A percentile compares a stretch with the other conserved stretches of the same genome.
phyloP scores from a whole-genome alignment of 2,888 invertebrate genomes.

The Cephus pygmeus region DNA sequence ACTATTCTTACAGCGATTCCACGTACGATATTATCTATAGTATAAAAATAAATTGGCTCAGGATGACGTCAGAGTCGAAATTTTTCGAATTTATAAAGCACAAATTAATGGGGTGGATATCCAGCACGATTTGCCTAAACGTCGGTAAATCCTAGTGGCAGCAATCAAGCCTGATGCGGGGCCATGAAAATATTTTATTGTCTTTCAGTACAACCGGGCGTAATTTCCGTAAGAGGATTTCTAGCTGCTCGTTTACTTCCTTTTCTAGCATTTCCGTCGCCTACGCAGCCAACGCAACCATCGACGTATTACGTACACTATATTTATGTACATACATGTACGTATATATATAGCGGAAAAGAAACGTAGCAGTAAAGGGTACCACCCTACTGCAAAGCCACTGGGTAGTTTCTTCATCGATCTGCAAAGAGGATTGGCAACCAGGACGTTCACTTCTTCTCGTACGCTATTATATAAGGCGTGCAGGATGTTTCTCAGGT shows the following conservation, averaged over 20 bases:
- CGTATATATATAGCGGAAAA: not conserved
- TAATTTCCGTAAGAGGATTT: conserved; percentile 30
- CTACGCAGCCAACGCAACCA: not conserved
- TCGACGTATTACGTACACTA: not conserved
- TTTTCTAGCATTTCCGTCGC: not conserved
- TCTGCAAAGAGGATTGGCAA: not conserved
- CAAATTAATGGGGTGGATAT: not conserved
- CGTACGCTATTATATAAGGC: not conserved
- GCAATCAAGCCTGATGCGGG: conserved; percentile 24
- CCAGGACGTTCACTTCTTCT: not conserved
- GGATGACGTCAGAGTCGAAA: not conserved
- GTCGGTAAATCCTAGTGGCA: conserved; percentile 15
- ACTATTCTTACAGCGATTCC: not conserved
- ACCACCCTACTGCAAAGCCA: not conserved
- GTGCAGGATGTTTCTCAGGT: not conserved
- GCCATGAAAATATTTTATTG: conserved; percentile 27
- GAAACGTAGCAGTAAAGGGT: not conserved
- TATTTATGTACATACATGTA: not conserved
- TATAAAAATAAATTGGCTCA: not conserved
- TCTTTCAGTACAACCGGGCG: conserved; percentile 17
- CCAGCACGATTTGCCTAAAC: conserved; percentile 19
- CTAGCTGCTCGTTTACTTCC: not conserved
- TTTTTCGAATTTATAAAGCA: not conserved
- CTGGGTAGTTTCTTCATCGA: not conserved
- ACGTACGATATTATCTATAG: not conserved